phyloP scores from a whole-genome alignment of 2,113 vertebrate genomes.

The Engystomops pustulosus region DNA sequence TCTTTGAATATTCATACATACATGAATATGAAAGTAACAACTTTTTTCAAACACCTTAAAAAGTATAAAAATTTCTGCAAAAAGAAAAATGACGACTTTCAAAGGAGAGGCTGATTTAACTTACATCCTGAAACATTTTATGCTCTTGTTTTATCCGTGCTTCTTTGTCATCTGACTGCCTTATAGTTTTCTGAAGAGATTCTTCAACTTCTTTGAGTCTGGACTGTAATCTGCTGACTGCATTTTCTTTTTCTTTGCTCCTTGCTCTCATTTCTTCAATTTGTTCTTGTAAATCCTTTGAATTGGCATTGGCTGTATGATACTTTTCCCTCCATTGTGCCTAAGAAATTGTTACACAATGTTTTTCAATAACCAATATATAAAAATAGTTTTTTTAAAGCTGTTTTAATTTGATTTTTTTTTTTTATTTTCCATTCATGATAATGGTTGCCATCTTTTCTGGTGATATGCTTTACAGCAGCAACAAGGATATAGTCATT shows the following conservation, averaged over 20 bases:
- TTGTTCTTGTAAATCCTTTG: conserved; percentile 82
- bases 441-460: too few species aligned
- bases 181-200: conserved; percentile 78
- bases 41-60: not conserved
- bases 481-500: too few species aligned
- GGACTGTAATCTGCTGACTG: conserved; percentile 72
- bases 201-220: conserved; percentile 84
- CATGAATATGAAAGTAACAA: not conserved
- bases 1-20: not conserved
- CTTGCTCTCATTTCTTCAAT: conserved; percentile 82
- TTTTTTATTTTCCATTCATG: too few species aligned
- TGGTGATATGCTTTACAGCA: too few species aligned
- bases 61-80: not conserved
- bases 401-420: too few species aligned
- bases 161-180: conserved; percentile 86
- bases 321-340: conserved; percentile 86
- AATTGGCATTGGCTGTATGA: conserved; percentile 71
- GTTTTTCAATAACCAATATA: not conserved
- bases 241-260: conserved; percentile 85
- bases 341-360: conserved; percentile 66
- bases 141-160: conserved; percentile 81
- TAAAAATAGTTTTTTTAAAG: too few species aligned
- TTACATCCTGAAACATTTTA: conserved; percentile 93
- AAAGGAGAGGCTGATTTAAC: conserved; percentile 56
- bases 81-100: not conserved